These are phyloP conservation scores for Pholis gunnellus DNA, from an alignment of 2,113 vertebrate species.

Conservation along the genomic window DNA sequence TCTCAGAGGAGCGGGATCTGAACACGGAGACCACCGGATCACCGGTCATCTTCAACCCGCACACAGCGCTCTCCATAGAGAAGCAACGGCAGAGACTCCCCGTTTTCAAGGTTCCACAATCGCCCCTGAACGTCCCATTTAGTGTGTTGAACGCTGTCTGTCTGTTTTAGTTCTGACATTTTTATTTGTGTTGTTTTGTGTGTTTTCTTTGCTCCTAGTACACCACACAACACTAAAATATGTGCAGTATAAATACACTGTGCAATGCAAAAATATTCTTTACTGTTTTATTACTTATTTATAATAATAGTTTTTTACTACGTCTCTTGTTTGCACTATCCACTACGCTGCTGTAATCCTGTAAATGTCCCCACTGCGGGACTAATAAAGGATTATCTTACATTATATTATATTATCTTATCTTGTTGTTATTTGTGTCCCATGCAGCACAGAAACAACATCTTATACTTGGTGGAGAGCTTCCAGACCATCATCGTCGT, in stretches of 20 bases:
- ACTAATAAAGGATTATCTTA: too few species aligned
- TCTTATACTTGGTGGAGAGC: conserved; percentile 95
- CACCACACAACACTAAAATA: too few species aligned
- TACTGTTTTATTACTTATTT: too few species aligned
- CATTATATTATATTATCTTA: too few species aligned
- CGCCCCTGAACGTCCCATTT: background rate
- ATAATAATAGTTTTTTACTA: too few species aligned
- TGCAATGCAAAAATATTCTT: too few species aligned
- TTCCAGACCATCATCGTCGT: conserved; percentile 96
- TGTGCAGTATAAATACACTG: too few species aligned
- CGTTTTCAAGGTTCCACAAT: conserved; percentile 91
- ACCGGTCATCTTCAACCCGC: conserved; percentile 92
- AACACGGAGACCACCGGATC: conserved; percentile 88
- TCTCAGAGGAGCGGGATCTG: conserved; percentile 93
- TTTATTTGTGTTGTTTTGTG: background rate
- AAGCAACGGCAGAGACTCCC: conserved; percentile 98
- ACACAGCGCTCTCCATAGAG: conserved; percentile 94
- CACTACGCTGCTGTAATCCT: too few species aligned
- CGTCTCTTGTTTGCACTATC: too few species aligned
- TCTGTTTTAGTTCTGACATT: too few species aligned
- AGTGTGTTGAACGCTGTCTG: background rate
- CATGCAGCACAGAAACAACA: conserved; percentile 96
- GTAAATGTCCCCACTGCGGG: too few species aligned
- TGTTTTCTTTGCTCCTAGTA: background rate
- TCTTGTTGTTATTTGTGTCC: conserved; percentile 9